Percentiles rank a stretch among this genome's conserved stretches.
These are phyloP conservation scores for Butastur rufipennis DNA, from an alignment of 2,113 vertebrate genomes.

Conservation along the genomic window DNA sequence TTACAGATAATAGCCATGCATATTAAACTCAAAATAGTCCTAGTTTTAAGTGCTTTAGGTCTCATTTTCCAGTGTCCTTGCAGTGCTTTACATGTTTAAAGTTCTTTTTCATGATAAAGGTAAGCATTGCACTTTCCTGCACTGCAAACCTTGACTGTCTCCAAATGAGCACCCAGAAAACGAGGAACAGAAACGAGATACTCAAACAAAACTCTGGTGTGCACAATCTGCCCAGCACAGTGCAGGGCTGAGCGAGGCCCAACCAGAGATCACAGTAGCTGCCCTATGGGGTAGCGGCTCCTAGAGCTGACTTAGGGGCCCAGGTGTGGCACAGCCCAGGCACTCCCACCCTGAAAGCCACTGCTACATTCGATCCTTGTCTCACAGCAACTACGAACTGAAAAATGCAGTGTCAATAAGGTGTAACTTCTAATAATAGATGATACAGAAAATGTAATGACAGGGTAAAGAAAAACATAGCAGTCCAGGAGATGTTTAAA, in stretches of 20 bases:
- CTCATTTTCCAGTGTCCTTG: not conserved
- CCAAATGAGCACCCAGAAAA: not conserved
- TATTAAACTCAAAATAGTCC: not conserved
- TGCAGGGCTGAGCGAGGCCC: rapidly evolving
- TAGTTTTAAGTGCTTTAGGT: not conserved
- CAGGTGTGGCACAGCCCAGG: not conserved
- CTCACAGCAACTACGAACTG: not conserved
- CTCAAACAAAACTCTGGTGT: not conserved
- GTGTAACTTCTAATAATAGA: not conserved
- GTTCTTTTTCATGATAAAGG: not conserved
- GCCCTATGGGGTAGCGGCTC: rapidly evolving
- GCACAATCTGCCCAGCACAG: rapidly evolving
- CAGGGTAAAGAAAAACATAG: rapidly evolving
- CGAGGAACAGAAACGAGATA: not conserved
- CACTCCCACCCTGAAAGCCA: not conserved
- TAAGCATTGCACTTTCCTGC: not conserved
- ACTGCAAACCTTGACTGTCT: not conserved
- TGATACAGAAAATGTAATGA: not conserved
- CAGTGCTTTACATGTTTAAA: not conserved
- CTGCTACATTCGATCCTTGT: rapidly evolving
- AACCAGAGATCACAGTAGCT: rapidly evolving
- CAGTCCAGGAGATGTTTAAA: not conserved
- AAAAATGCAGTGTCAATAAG: not conserved
- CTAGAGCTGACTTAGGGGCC: too few relatives aligned
- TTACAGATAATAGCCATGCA: not conserved